Percentiles rank a stretch among this genome's conserved stretches.
These are phyloP conservation scores for Psammodynastes pulverulentus DNA, from an alignment of 2,113 vertebrate genomes.

Conservation along the genomic window DNA sequence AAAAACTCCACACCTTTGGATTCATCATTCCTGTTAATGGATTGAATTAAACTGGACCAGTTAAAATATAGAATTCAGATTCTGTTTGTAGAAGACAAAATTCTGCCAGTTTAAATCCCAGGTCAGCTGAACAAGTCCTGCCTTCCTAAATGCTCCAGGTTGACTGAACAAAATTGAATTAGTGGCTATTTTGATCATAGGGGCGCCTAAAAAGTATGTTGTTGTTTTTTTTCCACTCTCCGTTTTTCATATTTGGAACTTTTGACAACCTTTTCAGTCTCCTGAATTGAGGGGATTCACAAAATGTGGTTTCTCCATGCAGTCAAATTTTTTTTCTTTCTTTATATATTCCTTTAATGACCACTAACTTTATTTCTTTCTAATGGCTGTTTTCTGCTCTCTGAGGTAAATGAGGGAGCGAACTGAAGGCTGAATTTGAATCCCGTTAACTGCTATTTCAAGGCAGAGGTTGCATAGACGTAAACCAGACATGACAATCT, in stretches of 20 bases:
- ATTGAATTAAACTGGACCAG: background rate
- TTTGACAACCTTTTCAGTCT: conserved; percentile 30
- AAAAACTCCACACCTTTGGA: background rate
- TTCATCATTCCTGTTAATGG: background rate
- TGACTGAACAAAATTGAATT: conserved; percentile 15
- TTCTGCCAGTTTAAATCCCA: conserved; percentile 35
- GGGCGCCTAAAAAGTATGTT: conserved; percentile 47
- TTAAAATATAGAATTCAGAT: background rate
- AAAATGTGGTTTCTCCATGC: conserved; percentile 45
- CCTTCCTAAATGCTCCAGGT: background rate
- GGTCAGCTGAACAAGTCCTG: background rate
- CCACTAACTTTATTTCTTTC: conserved; percentile 49
- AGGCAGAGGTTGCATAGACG: conserved; percentile 27
- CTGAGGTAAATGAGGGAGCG: conserved; percentile 55
- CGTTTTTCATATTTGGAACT: conserved; percentile 42
- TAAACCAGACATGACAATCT: conserved; percentile 33
- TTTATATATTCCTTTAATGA: conserved; percentile 54
- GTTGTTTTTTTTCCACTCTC: conserved; percentile 25
- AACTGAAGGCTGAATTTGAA: conserved; percentile 27
- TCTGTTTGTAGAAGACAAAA: conserved; percentile 48
- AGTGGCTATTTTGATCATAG: conserved; percentile 51
- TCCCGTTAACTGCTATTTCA: conserved; percentile 22
- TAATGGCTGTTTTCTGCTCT: conserved; percentile 59
- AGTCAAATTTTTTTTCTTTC: conserved; percentile 56
- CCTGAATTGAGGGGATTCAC: conserved; percentile 43